A percentile compares a stretch with the other conserved stretches of the same genome.
phyloP scores from a whole-genome alignment of 1,140 invertebrate species.

The Marisa cornuarietis region DNA sequence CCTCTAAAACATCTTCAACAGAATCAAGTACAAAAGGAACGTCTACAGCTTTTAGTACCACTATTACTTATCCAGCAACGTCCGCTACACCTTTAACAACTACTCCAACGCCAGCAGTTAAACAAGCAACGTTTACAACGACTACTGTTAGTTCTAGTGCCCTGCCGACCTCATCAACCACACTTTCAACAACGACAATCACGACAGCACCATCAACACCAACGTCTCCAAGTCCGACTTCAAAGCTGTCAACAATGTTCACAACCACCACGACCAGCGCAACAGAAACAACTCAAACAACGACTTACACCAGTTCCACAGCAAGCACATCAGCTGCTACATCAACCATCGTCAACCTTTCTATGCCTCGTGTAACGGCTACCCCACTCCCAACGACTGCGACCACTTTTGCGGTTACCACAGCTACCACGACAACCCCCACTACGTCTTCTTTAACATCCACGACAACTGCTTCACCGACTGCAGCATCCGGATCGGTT shows the following conservation, averaged over 20 bases:
- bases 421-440: no score
- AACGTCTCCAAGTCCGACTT: slow-evolving; percentile 19
- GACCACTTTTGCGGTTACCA: no score
- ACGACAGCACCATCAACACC: slow-evolving; percentile 10
- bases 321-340: neutral
- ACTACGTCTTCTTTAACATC: no score
- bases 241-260: slow-evolving; percentile 12
- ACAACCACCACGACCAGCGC: slow-evolving; percentile 19
- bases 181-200: slow-evolving; percentile 16
- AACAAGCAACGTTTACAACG: neutral
- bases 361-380: no score
- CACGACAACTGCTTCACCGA: no score
- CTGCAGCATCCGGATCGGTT: no score
- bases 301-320: neutral
- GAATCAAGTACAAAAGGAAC: neutral
- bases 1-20: neutral
- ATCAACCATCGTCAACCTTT: neutral
- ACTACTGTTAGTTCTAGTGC: neutral
- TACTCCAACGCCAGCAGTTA: neutral
- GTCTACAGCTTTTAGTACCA: neutral
- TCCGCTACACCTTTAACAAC: slow-evolving; percentile 8
- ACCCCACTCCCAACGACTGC: no score
- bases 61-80: slow-evolving; percentile 6
- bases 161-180: slow-evolving; percentile 12
- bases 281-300: neutral